phyloP scores from a whole-genome alignment of 2,113 vertebrate species.

The Patagioenas fasciata region DNA sequence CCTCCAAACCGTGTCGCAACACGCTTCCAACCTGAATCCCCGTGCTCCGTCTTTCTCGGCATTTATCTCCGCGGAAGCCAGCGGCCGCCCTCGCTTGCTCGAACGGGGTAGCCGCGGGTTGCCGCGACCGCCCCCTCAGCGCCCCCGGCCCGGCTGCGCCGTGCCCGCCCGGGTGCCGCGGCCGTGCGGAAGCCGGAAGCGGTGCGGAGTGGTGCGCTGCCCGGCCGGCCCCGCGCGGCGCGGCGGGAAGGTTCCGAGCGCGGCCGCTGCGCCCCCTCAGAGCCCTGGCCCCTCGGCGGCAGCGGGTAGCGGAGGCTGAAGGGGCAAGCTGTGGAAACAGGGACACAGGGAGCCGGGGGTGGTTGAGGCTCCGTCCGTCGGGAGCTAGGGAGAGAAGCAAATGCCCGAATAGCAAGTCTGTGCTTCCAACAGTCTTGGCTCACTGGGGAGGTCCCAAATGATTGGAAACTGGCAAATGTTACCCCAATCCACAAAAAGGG shows the following conservation, averaged over 20 bases:
- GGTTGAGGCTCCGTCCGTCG: rapidly evolving
- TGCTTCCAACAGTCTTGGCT: no score
- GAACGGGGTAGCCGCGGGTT: no score
- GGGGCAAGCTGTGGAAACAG: neutral
- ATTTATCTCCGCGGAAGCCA: rapidly evolving
- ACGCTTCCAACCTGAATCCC: neutral
- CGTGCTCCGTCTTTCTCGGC: neutral
- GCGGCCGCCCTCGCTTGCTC: neutral
- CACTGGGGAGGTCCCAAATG: no score
- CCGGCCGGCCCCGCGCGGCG: neutral
- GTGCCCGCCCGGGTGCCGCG: neutral
- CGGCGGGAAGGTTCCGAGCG: neutral
- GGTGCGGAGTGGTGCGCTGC: neutral
- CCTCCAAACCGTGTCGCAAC: neutral
- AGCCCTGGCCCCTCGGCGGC: no score
- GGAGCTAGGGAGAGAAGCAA: rapidly evolving
- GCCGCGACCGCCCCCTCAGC: neutral
- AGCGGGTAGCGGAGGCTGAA: neutral
- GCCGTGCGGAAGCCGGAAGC: constrained; percentile 13
- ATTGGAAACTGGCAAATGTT: no score
- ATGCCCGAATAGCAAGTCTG: rapidly evolving
- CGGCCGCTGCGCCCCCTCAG: no score
- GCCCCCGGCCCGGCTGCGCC: no score
- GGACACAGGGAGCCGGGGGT: rapidly evolving
- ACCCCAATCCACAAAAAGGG: no score